Percentiles rank a stretch among this genome's conserved stretches.
These are phyloP conservation scores for Rotaria magnacalcarata DNA, from an alignment of 2,888 invertebrate species.

Conservation along the genomic window DNA sequence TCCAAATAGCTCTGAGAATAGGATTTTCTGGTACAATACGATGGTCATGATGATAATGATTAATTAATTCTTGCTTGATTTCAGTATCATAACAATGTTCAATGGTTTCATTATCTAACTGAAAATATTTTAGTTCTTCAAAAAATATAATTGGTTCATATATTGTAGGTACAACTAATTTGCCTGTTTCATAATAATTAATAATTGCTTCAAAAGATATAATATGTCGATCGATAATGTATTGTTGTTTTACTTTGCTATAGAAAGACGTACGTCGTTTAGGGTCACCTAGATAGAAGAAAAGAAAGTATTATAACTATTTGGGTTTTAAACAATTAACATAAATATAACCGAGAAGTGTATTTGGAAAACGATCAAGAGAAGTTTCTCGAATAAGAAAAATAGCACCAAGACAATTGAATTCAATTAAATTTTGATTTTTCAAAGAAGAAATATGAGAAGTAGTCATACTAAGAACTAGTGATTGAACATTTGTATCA, in stretches of 20 bases:
- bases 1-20: background rate
- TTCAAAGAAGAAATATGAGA: background rate
- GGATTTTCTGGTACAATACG: background rate
- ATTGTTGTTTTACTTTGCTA: background rate
- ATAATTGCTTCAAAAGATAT: constrained; percentile 24
- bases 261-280: background rate
- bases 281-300: background rate
- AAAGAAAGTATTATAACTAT: background rate
- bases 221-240: constrained; percentile 24
- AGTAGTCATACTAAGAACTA: background rate
- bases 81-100: background rate
- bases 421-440: background rate
- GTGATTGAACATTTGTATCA: no score
- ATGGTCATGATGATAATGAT: background rate
- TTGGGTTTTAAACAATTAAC: background rate
- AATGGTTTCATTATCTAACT: constrained; percentile 1
- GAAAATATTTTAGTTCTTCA: constrained; percentile 30
- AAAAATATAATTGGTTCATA: constrained; percentile 6
- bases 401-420: background rate
- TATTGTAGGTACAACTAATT: background rate
- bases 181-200: constrained; percentile 33
- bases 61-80: background rate
- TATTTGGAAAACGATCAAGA: background rate
- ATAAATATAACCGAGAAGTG: background rate
- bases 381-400: constrained; percentile 16